Conservation (phyloP, 2,888 invertebrate species). For the Ophion costatus region DNA sequence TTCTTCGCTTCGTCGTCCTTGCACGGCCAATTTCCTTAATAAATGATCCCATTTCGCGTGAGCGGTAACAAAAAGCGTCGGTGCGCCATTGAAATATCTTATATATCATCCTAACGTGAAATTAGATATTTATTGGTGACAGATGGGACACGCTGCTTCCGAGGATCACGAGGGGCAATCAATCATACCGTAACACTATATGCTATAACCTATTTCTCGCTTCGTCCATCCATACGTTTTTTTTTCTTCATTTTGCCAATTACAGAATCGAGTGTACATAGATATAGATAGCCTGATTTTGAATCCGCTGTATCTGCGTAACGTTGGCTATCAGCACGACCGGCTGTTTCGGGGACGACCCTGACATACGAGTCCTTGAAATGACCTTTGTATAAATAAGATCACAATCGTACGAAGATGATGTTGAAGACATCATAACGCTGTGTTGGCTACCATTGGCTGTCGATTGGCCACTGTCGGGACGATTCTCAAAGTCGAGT, state of each 20-base stretch:
- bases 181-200: slow-evolving; percentile 81
- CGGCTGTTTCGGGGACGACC: no score
- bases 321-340: no score
- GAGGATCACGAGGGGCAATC: slow-evolving; percentile 80
- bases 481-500: not conserved
- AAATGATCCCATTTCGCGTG: slow-evolving; percentile 82
- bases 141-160: slow-evolving; percentile 81
- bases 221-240: slow-evolving; percentile 42
- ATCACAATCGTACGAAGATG: not conserved
- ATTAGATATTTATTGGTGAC: slow-evolving; percentile 84
- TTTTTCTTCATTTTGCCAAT: slow-evolving; percentile 43
- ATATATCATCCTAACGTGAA: slow-evolving; percentile 82
- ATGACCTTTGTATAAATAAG: not conserved
- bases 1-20: slow-evolving; percentile 68
- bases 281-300: not conserved
- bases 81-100: slow-evolving; percentile 81
- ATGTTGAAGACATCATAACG: not conserved
- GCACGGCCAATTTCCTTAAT: slow-evolving; percentile 81
- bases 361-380: not conserved
- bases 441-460: no score
- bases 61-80: slow-evolving; percentile 70
- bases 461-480: not conserved
- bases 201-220: slow-evolving; percentile 50
- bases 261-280: slow-evolving; percentile 35
- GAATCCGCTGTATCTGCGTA: not conserved